phyloP scores from a whole-genome alignment of 2,888 invertebrate genomes.

The Heliconius sara region DNA sequence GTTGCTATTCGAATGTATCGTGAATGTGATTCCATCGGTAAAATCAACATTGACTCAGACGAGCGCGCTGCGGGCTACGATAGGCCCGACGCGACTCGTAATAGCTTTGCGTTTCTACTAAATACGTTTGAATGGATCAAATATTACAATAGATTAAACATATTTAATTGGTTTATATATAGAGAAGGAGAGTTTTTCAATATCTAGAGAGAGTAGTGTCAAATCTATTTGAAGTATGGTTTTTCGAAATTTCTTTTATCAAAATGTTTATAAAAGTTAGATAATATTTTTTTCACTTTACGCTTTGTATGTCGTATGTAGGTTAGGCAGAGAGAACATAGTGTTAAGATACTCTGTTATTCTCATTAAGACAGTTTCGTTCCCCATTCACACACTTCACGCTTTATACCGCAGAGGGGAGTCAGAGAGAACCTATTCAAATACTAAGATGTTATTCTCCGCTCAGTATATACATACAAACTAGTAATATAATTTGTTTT shows the following conservation, averaged over 20 bases:
- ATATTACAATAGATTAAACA: neutral
- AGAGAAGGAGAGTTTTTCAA: neutral
- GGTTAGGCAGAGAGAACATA: too few species aligned
- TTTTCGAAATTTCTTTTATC: too few species aligned
- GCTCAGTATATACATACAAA: too few species aligned
- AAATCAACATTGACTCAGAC: conserved; percentile 32
- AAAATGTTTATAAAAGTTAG: too few species aligned
- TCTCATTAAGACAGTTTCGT: too few species aligned
- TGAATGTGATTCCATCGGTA: conserved; percentile 23
- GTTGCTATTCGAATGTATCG: conserved; percentile 1
- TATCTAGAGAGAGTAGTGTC: neutral
- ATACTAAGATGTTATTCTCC: neutral
- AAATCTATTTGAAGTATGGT: neutral
- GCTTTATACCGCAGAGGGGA: neutral
- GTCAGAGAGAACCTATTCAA: neutral
- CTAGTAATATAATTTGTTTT: too few species aligned
- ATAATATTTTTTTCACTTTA: neutral
- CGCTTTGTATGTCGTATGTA: too few species aligned
- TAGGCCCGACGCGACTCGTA: neutral
- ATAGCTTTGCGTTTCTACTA: neutral
- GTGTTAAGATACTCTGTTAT: too few species aligned
- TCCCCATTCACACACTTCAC: neutral
- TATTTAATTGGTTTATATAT: neutral
- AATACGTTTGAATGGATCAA: neutral
- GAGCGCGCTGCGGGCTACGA: neutral